Conservation (phyloP, 2,888 invertebrate species). For the Drosophila nigricruria region DNA sequence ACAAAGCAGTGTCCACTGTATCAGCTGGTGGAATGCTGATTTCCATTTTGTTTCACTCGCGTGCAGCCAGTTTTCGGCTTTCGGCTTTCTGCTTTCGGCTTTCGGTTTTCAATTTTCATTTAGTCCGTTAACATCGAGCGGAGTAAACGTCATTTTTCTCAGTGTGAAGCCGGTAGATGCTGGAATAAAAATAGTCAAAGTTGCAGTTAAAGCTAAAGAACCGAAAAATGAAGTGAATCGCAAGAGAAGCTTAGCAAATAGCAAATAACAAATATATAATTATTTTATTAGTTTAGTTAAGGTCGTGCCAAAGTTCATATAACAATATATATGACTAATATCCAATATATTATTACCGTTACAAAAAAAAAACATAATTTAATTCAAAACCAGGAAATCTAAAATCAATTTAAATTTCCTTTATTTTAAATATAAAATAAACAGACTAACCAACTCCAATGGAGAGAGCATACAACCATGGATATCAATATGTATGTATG, state of each 20-base stretch:
- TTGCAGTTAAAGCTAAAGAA: background rate
- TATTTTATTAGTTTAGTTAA: background rate
- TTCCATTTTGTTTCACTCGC: constrained; percentile 12
- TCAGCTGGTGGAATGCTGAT: constrained; percentile 38
- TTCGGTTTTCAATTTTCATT: constrained; percentile 50
- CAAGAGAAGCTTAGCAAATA: background rate
- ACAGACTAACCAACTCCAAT: background rate
- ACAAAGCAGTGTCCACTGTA: constrained; percentile 20
- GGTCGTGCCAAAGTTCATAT: no score
- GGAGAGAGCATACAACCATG: background rate
- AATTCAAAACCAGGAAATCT: background rate
- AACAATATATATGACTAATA: background rate
- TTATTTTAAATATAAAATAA: background rate
- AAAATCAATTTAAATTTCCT: background rate
- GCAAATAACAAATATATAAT: background rate
- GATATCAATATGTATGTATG: background rate
- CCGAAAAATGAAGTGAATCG: background rate
- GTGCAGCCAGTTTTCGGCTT: constrained; percentile 1
- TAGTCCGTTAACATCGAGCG: constrained; percentile 55
- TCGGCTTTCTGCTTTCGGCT: constrained; percentile 20
- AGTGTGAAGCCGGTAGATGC: constrained; percentile 1
- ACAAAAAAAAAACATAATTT: background rate
- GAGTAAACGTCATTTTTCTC: constrained; percentile 37
- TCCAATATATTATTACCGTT: background rate
- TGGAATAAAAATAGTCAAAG: background rate